These are phyloP conservation scores for Crax fasciolata DNA, from an alignment of 2,797 vertebrate species.

Conservation along the genomic window DNA sequence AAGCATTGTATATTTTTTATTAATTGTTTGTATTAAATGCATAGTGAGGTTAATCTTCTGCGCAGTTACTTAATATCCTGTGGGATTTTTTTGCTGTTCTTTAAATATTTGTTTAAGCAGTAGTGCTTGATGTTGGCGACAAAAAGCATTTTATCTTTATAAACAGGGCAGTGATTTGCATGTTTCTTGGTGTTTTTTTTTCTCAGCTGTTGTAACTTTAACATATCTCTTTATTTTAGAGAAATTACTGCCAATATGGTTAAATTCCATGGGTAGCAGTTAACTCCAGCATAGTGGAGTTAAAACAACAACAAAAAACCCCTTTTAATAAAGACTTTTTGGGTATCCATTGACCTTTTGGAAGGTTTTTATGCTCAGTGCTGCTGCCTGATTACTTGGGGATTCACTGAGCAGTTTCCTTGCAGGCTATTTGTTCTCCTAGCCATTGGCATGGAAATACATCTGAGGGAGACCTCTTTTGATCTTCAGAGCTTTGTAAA, in stretches of 20 bases:
- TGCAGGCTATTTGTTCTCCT: constrained; percentile 72
- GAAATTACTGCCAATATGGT: not conserved
- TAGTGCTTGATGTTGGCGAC: constrained; percentile 33
- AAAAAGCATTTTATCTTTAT: constrained; percentile 52
- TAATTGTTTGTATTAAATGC: constrained; percentile 63
- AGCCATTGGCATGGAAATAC: constrained; percentile 76
- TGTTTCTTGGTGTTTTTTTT: constrained; percentile 6
- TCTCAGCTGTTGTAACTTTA: constrained; percentile 20
- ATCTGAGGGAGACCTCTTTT: constrained; percentile 76
- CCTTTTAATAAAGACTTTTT: not conserved
- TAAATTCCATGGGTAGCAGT: not conserved
- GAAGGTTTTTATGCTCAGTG: constrained; percentile 63
- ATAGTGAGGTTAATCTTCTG: constrained; percentile 49
- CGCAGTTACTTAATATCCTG: constrained; percentile 51
- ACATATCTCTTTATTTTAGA: constrained; percentile 25
- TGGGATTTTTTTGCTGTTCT: constrained; percentile 46
- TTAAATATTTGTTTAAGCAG: constrained; percentile 65
- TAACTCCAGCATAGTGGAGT: constrained; percentile 7
- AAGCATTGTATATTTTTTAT: constrained; percentile 27
- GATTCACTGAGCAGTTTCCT: constrained; percentile 73
- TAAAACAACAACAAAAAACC: not conserved
- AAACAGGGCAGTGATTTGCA: not conserved
- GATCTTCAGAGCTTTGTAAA: constrained; percentile 79
- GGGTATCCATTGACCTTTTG: constrained; percentile 63
- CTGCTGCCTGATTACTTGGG: constrained; percentile 74